Base-by-base conservation (phyloP, 1,140 invertebrate genomes). In the Zaprionus capensis region DNA sequence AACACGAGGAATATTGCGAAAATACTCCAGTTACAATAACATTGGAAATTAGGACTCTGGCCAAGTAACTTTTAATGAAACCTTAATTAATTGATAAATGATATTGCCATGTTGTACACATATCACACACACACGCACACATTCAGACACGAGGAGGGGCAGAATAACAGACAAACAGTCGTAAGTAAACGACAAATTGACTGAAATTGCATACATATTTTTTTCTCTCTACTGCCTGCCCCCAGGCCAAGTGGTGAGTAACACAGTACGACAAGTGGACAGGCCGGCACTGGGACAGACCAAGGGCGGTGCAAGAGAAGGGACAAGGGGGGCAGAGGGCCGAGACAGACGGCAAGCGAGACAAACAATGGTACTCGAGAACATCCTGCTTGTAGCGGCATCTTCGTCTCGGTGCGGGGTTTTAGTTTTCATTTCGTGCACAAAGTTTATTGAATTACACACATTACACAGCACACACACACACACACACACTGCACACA, bases 81-180 rank as follows among this genome's bases (percentile, higher is more conserved):
- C 72, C 56, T 79, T 86, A 86, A 86, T 86, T 86, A 86, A 86
- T 86, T 86, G 72, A 86, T 77, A 66, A 76, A 76, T 71, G 82
- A 72, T 78, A 74, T 61, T 64, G 17, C 41, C 46, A 46, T 11
- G 26, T 20, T 12, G 46, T 17, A 58, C 22, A 53, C 36, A 38
- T 26, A 44, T 6, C 31, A 11, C 12, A 24, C 46, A 26, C 28
- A 38, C 46, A 17, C 59, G 55, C 53, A 67, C 26, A 24, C 28
- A 38, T 14, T 41, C 15, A 22, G 26, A 15, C 11, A 6, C 26
- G 28, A 20, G 9, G 51, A 4, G 51, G n/a, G 22, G 7, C 2
- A 17, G 24, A 26, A 28, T n/a, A 2, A 9, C 31, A 65, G 24
- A 49, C 24, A 64, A 46, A 58, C 31, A 55, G 28, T 63, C 59